phyloP scores from a whole-genome alignment of 1,140 invertebrate species.

The Dreissena polymorpha region DNA sequence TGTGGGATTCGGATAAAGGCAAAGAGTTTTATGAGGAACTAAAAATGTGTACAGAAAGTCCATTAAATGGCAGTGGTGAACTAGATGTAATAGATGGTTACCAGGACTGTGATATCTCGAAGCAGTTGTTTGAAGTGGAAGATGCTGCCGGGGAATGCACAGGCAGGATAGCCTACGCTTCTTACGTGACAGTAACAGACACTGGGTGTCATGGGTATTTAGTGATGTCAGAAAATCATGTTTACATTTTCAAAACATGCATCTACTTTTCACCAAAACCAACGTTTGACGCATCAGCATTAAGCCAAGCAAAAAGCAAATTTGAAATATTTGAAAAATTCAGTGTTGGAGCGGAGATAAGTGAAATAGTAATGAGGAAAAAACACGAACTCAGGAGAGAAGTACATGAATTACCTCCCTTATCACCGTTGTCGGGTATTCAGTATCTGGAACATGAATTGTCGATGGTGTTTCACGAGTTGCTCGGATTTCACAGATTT shows the following conservation, averaged over 20 bases:
- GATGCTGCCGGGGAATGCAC: slow-evolving; percentile 65
- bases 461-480: slow-evolving; percentile 68
- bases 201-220: slow-evolving; percentile 54
- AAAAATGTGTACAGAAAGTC: slow-evolving; percentile 21
- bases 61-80: slow-evolving; percentile 32
- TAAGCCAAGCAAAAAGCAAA: slow-evolving; percentile 51
- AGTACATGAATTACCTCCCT: background rate
- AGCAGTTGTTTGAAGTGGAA: slow-evolving; percentile 64
- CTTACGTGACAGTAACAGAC: slow-evolving; percentile 55
- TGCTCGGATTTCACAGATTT: slow-evolving; percentile 60
- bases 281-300: slow-evolving; percentile 59
- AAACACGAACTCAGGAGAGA: background rate
- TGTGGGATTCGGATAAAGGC: slow-evolving; percentile 63
- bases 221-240: slow-evolving; percentile 69
- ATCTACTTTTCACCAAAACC: slow-evolving; percentile 72
- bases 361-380: slow-evolving; percentile 69
- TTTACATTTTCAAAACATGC: slow-evolving; percentile 68
- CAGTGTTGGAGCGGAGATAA: slow-evolving; percentile 72
- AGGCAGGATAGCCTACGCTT: slow-evolving; percentile 63
- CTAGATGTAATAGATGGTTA: slow-evolving; percentile 65
- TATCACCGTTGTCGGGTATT: slow-evolving; percentile 28
- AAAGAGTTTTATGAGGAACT: slow-evolving; percentile 66
- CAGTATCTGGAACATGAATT: slow-evolving; percentile 61
- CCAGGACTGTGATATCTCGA: slow-evolving; percentile 66
- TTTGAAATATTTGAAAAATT: slow-evolving; percentile 68